Percentiles rank a stretch among this genome's conserved stretches.
Conservation (phyloP, 2,797 vertebrate genomes). For the Xyrichtys novacula region DNA sequence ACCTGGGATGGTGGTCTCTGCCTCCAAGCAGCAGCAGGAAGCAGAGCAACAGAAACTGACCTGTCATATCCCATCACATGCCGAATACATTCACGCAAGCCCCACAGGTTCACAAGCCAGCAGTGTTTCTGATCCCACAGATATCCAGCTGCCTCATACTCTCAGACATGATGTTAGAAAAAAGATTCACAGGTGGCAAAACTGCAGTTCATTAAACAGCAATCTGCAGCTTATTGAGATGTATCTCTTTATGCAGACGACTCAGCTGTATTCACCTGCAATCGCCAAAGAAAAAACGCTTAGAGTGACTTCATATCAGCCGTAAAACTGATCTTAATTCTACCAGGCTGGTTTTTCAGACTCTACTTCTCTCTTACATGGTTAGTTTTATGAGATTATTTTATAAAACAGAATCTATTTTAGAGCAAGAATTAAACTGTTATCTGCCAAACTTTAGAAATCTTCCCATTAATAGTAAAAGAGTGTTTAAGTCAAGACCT, state of each 20-base stretch:
- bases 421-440: too few relatives aligned
- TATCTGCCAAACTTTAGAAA: too few relatives aligned
- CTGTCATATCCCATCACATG: constrained; percentile 61
- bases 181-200: background rate
- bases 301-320: too few relatives aligned
- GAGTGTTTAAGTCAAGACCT: too few relatives aligned
- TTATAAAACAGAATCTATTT: too few relatives aligned
- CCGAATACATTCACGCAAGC: constrained; percentile 16
- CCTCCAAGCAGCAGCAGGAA: constrained; percentile 17
- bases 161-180: background rate
- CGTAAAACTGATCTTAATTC: too few relatives aligned
- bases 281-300: too few relatives aligned
- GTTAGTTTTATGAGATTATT: too few relatives aligned
- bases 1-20: constrained; percentile 44
- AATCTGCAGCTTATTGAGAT: background rate
- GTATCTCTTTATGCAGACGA: background rate
- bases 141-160: background rate
- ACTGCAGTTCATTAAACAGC: background rate
- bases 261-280: background rate
- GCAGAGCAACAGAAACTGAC: constrained; percentile 43
- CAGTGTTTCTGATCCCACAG: background rate
- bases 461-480: too few relatives aligned
- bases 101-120: constrained; percentile 11
- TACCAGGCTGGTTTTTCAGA: too few relatives aligned
- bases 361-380: too few relatives aligned